Conservation (phyloP, 2,888 invertebrate genomes). For the Orthosia cruda region DNA sequence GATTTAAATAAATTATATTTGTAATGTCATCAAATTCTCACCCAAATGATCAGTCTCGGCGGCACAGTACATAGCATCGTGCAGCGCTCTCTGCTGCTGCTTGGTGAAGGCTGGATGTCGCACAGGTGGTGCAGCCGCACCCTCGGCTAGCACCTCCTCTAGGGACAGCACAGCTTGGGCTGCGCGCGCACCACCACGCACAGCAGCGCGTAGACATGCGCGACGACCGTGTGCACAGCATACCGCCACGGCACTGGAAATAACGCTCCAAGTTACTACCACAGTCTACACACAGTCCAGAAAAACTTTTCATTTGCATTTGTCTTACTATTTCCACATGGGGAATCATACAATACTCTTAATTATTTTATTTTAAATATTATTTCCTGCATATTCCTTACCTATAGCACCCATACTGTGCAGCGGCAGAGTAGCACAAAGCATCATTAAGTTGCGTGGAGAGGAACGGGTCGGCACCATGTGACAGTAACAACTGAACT, state of each 20-base stretch:
- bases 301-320: too few relatives aligned
- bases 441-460: constrained; percentile 96
- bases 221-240: constrained; percentile 97
- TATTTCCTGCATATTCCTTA: constrained; percentile 63
- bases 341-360: too few relatives aligned
- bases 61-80: constrained; percentile 98
- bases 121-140: constrained; percentile 89
- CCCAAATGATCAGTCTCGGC: constrained; percentile 97
- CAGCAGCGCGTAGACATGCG: constrained; percentile 94
- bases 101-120: constrained; percentile 93
- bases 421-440: constrained; percentile 96
- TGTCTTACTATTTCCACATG: too few relatives aligned
- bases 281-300: too few relatives aligned
- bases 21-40: constrained; percentile 71
- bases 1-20: too few relatives aligned
- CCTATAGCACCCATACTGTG: constrained; percentile 96
- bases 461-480: constrained; percentile 97
- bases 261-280: neutral
- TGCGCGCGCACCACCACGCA: constrained; percentile 91
- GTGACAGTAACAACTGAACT: constrained; percentile 95
- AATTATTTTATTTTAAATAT: too few relatives aligned
- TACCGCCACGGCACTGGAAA: constrained; percentile 95
- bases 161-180: constrained; percentile 95
- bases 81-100: constrained; percentile 96
- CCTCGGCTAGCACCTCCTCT: constrained; percentile 98